Base-by-base conservation (phyloP, 1,140 invertebrate genomes). In the Drosophila mayri region DNA sequence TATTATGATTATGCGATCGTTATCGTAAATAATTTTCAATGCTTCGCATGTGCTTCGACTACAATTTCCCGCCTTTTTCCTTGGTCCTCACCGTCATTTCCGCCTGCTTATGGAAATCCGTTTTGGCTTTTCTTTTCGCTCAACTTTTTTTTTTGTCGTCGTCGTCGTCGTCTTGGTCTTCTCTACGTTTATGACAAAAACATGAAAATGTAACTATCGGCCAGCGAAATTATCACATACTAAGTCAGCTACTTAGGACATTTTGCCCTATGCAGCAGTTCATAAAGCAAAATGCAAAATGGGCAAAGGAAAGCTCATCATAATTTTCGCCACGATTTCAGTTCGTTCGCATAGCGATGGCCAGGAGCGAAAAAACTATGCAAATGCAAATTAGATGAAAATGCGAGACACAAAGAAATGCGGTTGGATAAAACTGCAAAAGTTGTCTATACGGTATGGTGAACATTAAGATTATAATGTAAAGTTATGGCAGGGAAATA, bases 1-100 rank as follows among this genome's bases (percentile, higher is more conserved):
- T 90, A 90, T 90, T 90, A 90, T 90, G 85, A 90, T 90, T 90
- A 90, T 90, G 85, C 86, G 81, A 90, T 90, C 85, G 75, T 90
- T 90, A 90, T 90, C 85, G 86, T 90, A 90, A 90, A 90, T 85
- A 90, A 90, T 90, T 90, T 90, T 81, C 81, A 86, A 85, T 90
- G 85, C 76, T 83, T 65, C 81, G 85, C 86, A 79, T 90, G 81
- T 81, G 81, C 86, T 76, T 85, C 71, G 81, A 90, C 85, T 86
- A 79, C 75, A 63, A 75, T 75, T 64, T 62, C 16, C 66, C 47
- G 22, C n/a, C 16, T 6, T 57, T 54, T 37, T 20, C 41, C 44
- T 12, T 22, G 32, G 22, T 30, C 41, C n/a, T 12, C 10, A 40
- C 49, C 46, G 30, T 46, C 62, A 68, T 52, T 70, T 70, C 46